Conservation (phyloP, 2,113 vertebrate species). For the Percopsis transmontana region DNA sequence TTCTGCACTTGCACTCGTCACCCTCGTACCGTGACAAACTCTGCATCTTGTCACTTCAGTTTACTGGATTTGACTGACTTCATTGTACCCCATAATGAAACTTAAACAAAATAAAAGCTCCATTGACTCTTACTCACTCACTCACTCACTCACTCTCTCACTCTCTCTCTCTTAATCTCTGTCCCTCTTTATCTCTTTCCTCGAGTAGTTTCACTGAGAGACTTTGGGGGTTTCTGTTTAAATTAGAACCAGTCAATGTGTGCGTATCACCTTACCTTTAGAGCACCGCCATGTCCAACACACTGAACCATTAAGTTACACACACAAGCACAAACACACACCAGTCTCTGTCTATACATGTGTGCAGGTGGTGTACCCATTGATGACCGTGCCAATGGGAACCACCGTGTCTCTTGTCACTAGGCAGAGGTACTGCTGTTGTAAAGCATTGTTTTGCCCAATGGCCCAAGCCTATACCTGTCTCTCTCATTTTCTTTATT, state of each 20-base stretch:
- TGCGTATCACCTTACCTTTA: background rate
- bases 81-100: conserved; percentile 19
- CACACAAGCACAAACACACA: background rate
- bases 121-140: conserved; percentile 19
- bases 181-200: conserved; percentile 36
- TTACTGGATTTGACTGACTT: conserved; percentile 26
- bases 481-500: background rate
- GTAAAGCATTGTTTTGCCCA: background rate
- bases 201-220: conserved; percentile 44
- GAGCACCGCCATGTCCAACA: background rate
- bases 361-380: conserved; percentile 1
- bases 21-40: too few species aligned
- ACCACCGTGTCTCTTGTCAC: background rate
- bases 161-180: conserved; percentile 28
- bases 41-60: conserved; percentile 24
- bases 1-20: too few species aligned
- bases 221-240: conserved; percentile 49
- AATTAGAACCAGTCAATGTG: conserved; percentile 59
- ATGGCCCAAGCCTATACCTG: too few species aligned
- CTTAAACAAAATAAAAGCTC: conserved; percentile 37
- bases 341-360: too few species aligned
- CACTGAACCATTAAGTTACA: background rate
- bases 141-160: background rate
- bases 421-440: background rate
- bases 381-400: conserved; percentile 9